phyloP scores from a whole-genome alignment of 2,888 invertebrate species.

The Congeria kusceri region DNA sequence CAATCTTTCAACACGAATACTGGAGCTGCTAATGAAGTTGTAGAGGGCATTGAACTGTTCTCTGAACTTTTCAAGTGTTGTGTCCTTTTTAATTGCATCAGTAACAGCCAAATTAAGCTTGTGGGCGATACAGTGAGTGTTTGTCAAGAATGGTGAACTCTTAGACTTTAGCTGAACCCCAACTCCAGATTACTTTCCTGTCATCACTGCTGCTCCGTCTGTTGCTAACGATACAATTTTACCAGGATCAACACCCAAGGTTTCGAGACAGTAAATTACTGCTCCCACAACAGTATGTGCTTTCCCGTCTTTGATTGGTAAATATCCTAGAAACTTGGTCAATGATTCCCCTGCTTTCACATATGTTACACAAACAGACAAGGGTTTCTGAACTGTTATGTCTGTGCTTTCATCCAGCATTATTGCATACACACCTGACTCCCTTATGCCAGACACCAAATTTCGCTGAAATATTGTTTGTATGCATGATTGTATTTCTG shows the following conservation, averaged over 20 bases:
- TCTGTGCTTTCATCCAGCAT: slow-evolving; percentile 53
- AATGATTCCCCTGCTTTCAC: slow-evolving; percentile 27
- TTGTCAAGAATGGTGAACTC: slow-evolving; percentile 3
- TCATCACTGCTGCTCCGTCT: slow-evolving; percentile 46
- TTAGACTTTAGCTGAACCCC: slow-evolving; percentile 7
- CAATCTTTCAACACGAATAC: slow-evolving; percentile 16
- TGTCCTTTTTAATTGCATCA: slow-evolving; percentile 31
- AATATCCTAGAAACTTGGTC: slow-evolving; percentile 29
- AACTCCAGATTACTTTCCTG: slow-evolving; percentile 4
- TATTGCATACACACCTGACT: slow-evolving; percentile 11
- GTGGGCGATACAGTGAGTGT: slow-evolving; percentile 26
- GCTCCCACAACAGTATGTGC: slow-evolving; percentile 34
- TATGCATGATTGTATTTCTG: slow-evolving; percentile 26
- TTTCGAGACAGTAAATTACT: not conserved
- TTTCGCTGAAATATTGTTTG: not conserved
- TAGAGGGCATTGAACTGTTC: slow-evolving; percentile 33
- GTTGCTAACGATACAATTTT: slow-evolving; percentile 41
- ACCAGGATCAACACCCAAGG: slow-evolving; percentile 9
- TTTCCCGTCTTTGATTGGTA: slow-evolving; percentile 31
- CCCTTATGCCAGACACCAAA: slow-evolving; percentile 9
- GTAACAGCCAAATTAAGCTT: slow-evolving; percentile 28
- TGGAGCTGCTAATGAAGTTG: slow-evolving; percentile 26
- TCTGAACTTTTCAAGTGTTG: slow-evolving; percentile 20
- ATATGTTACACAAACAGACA: slow-evolving; percentile 35
- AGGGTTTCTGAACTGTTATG: slow-evolving; percentile 18